Base-by-base conservation (phyloP, 2,797 vertebrate genomes). In the Coendou prehensilis region DNA sequence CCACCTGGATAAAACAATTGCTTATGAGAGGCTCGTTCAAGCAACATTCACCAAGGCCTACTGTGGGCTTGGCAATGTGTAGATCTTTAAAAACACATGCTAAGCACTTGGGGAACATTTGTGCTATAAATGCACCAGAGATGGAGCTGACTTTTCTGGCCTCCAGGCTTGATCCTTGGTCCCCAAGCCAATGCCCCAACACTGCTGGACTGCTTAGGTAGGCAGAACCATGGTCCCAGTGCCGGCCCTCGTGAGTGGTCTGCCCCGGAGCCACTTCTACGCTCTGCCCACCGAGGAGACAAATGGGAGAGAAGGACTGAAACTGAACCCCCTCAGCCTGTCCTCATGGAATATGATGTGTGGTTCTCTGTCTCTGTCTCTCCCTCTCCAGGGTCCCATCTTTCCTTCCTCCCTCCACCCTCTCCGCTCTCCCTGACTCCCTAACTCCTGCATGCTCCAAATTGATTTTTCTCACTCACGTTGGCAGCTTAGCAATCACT, bases 401-500 rank as follows among this genome's bases (percentile, higher is more conserved):
- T n/a, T 20, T 69, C 2, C 45, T n/a, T 20, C 22, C 37, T 9
- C 37, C 20, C 57, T 28, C 54, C 18, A 0, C 56, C 50, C 33
- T 69, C 13, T 28, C 47, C 4, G 45, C 37, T 30, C n/a, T 52
- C 33, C 52, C 61, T 10, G 33, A 14, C 26, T 10, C 41, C 33
- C 33, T 69, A 8, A 64, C 15, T 84, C 9, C 67, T 2, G n/a
- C 73, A 52, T 86, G 76, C 89, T 75, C 71, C 11, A 57, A 95
- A 96, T 85, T 87, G 91, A 95, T 92, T 94, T 97, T 89, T 78
- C 90, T 96, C 93, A 50, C 80, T 92, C 91, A 52, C 81, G 45
- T 69, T 96, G 89, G 89, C 92, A 92, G 94, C 69, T 85, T 81
- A 56, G 98, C 73, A 79, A 95, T 94, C 95, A 95, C 71, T 50